phyloP scores from a whole-genome alignment of 2,888 invertebrate species.

The Mythimna albipuncta region DNA sequence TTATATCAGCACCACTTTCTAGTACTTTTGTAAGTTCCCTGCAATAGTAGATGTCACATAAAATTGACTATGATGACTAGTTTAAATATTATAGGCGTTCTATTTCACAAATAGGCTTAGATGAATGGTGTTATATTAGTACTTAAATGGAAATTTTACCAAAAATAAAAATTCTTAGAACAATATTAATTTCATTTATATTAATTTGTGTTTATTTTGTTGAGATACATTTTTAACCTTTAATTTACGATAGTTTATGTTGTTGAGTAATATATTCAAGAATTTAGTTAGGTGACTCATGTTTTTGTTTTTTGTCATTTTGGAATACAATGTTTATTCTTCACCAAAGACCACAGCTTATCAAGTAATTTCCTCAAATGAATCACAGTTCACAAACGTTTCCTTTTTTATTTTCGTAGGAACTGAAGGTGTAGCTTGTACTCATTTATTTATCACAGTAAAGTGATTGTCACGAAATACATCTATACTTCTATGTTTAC shows the following conservation, averaged over 20 bases:
- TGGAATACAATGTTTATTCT: conserved; percentile 69
- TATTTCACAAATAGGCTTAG: conserved; percentile 83
- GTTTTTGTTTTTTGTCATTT: conserved; percentile 63
- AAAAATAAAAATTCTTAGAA: conserved; percentile 84
- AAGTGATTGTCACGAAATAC: conserved; percentile 33
- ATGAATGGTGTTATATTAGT: conserved; percentile 83
- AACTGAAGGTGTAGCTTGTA: conserved; percentile 24
- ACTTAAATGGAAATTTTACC: conserved; percentile 87
- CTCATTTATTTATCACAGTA: conserved; percentile 31
- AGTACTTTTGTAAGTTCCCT: conserved; percentile 64
- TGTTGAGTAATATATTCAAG: conserved; percentile 84
- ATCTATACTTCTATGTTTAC: conserved; percentile 15
- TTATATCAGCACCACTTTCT: conserved; percentile 66
- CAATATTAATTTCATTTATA: conserved; percentile 82
- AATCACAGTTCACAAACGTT: conserved; percentile 26
- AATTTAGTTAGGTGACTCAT: conserved; percentile 69
- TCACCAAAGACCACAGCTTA: conserved; percentile 81
- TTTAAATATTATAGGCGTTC: conserved; percentile 69
- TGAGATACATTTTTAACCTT: conserved; percentile 69
- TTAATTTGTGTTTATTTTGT: conserved; percentile 78
- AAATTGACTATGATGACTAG: conserved; percentile 53
- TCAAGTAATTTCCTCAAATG: conserved; percentile 44
- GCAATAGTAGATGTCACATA: conserved; percentile 62
- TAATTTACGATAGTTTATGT: conserved; percentile 75
- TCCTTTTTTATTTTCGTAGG: conserved; percentile 22